These are phyloP conservation scores for Prosapia bicincta DNA, from an alignment of 2,888 invertebrate genomes.

Conservation along the genomic window DNA sequence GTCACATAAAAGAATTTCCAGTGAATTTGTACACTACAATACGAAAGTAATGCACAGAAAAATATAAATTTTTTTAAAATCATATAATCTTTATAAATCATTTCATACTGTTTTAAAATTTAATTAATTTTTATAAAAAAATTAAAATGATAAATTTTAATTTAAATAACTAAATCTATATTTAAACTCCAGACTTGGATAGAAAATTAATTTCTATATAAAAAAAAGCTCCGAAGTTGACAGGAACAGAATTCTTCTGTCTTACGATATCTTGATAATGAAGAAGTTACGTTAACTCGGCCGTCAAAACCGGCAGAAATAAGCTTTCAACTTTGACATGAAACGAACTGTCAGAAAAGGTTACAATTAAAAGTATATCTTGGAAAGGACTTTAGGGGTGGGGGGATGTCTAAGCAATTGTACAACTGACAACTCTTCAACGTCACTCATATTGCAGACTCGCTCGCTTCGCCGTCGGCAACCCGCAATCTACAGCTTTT, in stretches of 20 bases:
- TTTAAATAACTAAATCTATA: no score
- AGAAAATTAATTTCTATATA: no score
- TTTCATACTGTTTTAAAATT: no score
- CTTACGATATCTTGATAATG: background rate
- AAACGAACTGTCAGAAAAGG: constrained; percentile 2
- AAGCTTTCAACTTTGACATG: constrained; percentile 2
- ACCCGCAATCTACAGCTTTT: background rate
- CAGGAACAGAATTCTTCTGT: background rate
- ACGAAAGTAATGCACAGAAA: no score
- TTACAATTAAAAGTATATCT: constrained; percentile 2
- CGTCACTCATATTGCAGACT: background rate
- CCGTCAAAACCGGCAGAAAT: background rate
- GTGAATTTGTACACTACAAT: no score
- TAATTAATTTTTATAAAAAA: no score
- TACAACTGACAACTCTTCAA: constrained; percentile 1
- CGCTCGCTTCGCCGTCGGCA: background rate
- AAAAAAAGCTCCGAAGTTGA: no score
- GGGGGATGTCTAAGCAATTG: constrained; percentile 2
- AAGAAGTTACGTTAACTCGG: background rate
- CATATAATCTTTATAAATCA: no score
- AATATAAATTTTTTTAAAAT: no score
- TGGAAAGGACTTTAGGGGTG: background rate
- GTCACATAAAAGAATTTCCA: no score
- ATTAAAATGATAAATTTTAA: no score
- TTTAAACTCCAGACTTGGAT: no score